Percentiles rank a stretch among this genome's conserved stretches.
Evolutionary conservation across 2,888 invertebrate species (phyloP).

Genomic region (Oscheius sp.): DNA sequence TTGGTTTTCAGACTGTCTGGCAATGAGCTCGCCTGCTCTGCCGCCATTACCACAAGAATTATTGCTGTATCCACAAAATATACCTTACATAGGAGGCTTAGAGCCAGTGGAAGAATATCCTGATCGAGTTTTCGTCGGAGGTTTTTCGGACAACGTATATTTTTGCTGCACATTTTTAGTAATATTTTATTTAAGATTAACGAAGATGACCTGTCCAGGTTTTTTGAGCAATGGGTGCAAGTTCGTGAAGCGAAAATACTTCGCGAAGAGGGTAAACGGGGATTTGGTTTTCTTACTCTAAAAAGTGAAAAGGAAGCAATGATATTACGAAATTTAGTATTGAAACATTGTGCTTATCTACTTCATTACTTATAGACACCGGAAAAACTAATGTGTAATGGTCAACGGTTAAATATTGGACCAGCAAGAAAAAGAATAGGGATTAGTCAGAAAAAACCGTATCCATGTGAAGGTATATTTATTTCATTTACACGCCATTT

Average conservation of each 20-base stretch:
- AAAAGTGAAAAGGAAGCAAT: background rate
- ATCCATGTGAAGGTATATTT: too few species aligned
- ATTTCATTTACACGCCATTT: too few species aligned
- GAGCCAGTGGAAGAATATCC: background rate
- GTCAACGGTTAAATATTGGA: background rate
- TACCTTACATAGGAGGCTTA: background rate
- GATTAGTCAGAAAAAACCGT: too few species aligned
- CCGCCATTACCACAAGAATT: too few species aligned
- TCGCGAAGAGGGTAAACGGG: background rate
- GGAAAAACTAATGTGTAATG: background rate
- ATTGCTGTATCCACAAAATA: background rate
- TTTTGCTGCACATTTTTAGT: background rate
- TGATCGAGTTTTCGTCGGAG: slow-evolving; percentile 14
- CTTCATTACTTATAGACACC: background rate
- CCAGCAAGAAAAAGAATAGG: background rate
- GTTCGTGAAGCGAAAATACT: background rate
- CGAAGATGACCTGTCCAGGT: background rate
- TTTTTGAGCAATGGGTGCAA: background rate
- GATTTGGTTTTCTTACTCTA: slow-evolving; percentile 6
- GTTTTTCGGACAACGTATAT: background rate
- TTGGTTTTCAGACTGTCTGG: too few species aligned
- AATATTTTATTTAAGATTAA: background rate
- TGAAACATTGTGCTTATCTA: background rate
- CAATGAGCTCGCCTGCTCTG: too few species aligned
- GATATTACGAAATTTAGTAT: background rate